Evolutionary conservation across 37 sponge, comb jelly and placozoan species (phyloP), one percentile per base, ranked within the genome.

Genomic region (Geodia barretti): DNA sequence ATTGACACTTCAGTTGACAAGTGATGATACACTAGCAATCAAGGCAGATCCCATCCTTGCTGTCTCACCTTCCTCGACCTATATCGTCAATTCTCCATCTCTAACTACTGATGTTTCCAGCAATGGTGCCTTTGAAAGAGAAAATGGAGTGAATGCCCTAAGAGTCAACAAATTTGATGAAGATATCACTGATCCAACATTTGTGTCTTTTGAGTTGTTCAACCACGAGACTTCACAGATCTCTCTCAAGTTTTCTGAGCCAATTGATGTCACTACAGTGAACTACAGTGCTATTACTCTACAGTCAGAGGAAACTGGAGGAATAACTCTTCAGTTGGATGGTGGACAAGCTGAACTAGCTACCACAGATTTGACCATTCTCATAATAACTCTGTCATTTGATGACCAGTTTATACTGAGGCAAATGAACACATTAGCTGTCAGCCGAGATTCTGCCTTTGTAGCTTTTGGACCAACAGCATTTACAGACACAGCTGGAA

Each of bases 401-500:
- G 59, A 35, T 64, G 91, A 95, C 83, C 85, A 84, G 41, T 79
- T 95, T 35, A 66, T 71, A 24, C n/a, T 95, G 75, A 88, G 88
- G 65, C 74, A 81, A 23, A 62, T 64, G 30, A 9, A 31, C 41
- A 69, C 38, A 30, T 62, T 95, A 28, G 95, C 92, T 42, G 78
- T 90, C 1, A 84, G 60, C 41, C 60, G 34, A 25, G 76, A 66
- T 23, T 82, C 92, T 19, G 88, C 91, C 24, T 95, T 78, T 72
- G 65, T 95, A 14, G 66, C 82, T 4, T 85, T 95, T 61, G 71
- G 76, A 30, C 30, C 67, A 3, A 81, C 58, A 28, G 80, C 95
- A n/a, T 92, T 95, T 68, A 41, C 62, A 64, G 96, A 92, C 72
- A 83, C 90, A n/a, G 66, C 84, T 35, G 94, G 90, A 25, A 90